Evolutionary conservation across 1,140 invertebrate genomes (phyloP), one percentile per base, ranked within the genome.

Genomic region (Drosophila novamexicana): DNA sequence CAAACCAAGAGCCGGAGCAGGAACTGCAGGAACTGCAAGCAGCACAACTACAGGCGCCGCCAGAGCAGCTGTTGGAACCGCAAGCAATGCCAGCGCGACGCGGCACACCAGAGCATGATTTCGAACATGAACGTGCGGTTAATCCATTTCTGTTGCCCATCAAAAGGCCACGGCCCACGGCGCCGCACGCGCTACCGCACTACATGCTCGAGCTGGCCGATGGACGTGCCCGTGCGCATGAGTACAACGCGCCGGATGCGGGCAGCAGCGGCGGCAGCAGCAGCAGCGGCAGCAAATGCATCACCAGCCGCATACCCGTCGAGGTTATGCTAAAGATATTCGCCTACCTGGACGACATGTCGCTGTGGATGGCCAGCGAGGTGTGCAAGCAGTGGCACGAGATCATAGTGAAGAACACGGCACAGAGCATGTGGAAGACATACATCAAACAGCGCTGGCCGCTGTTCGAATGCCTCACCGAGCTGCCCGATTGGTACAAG

Each of bases 321-420:
- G 68, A 93, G 96, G 97, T 99, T 61, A 94, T 98, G 78, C 93
- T 98, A 9, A 95, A 95, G 49, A 97, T 98, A 66, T 98, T 99
- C 92, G 96, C 95, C 22, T 96, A 97, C 91, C 93, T 98, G 77
- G 98, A 99, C 91, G 97, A 98, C 92, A 95, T 98, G 71, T 98
- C 97, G 5, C 93, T 98, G 69, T 97, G 97, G 96, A 95, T 96
- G 92, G 95, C 96, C 74, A 95, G 96, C 71, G 95, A 97, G 93
- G 97, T 98, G 16, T 98, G 97, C 92, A 93, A 95, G 76, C 95
- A 97, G 77, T 98, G 97, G 97, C 94, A 95, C 50, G 94, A 95
- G 18, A 94, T 98, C 22, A 93, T 98, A 39, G 94, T 95, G 50
- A 95, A 95, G 34, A 95, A 97, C 80, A 94, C 96, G 49, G 94